Base-by-base conservation (phyloP, 2,888 invertebrate genomes). In the Esperia sulphurella region DNA sequence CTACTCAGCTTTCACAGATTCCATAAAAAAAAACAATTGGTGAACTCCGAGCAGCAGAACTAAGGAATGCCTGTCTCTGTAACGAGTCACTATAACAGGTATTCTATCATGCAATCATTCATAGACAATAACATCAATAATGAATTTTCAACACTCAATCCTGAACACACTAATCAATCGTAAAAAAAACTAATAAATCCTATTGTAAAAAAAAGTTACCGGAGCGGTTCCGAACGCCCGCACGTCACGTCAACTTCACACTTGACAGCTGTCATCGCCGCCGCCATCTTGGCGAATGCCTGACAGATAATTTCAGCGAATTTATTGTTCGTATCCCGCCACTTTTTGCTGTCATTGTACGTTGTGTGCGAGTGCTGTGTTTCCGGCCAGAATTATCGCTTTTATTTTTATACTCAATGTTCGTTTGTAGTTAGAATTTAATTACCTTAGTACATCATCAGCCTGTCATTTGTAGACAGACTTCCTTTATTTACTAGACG, bases 251-350 rank as follows among this genome's bases (percentile, higher is more conserved):
- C 51, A 52, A 55, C 60, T 65, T 59, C 58, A 55, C 69, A 48
- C 52, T 49, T 74, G 73, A 75, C 74, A 71, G 63, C 65, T 70
- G 74, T 66, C 74, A 69, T 48, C 61, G 53, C 49, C 52, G 49
- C 31, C 65, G 68, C 71, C 68, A 72, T 68, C 65, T 63, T 63
- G 62, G 40, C 50, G 51, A 40, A 13, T 48, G 54, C 48, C 59
- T 62, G 67, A 63, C 64, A 49, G 56, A 53, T 56, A 55, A 62
- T 60, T 64, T 49, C 49, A 43, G 53, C 50, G 40, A 6, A 48
- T 43, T 12, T 41, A 52, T 53, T 41, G 51, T 55, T 52, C 49
- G 54, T 54, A 54, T 49, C 10, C n/a, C n/a, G n/a, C n/a, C 35
- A 35, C 41, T 41, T 54, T 48, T 52, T 62, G 45, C 48, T 57